A percentile compares a stretch with the other conserved stretches of the same genome.
Evolutionary conservation across 2,888 invertebrate species (phyloP).

Genomic region (Protonemura montana): DNA sequence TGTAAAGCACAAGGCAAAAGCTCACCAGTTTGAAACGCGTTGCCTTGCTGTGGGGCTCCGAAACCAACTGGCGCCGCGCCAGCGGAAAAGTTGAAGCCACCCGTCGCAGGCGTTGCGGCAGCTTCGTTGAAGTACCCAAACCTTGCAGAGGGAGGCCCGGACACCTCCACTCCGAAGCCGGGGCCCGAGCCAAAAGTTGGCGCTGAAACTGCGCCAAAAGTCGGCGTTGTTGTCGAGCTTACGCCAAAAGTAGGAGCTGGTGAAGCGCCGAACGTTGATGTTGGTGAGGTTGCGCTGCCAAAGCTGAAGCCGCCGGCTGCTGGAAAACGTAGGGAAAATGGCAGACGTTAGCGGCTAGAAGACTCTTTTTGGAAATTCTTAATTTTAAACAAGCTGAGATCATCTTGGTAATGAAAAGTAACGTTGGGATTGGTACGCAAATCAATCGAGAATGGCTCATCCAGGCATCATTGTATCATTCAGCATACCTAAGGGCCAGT

Average conservation of each 20-base stretch:
- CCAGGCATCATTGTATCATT: too few relatives aligned
- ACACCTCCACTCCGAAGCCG: too few relatives aligned
- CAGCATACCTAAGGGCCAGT: too few relatives aligned
- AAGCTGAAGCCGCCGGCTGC: not conserved
- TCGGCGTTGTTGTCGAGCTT: not conserved
- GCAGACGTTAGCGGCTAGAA: not conserved
- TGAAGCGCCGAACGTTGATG: not conserved
- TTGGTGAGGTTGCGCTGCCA: not conserved
- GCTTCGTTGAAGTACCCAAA: not conserved
- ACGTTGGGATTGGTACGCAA: too few relatives aligned
- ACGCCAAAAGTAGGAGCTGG: constrained; percentile 10
- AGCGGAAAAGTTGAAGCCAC: constrained; percentile 29
- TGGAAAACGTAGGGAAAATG: not conserved
- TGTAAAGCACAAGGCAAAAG: not conserved
- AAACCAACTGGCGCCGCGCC: not conserved
- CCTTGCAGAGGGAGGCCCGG: too few relatives aligned
- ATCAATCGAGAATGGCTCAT: too few relatives aligned
- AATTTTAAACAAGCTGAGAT: too few relatives aligned
- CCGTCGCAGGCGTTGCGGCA: not conserved
- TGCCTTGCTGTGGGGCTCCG: not conserved
- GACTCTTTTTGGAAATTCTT: not conserved
- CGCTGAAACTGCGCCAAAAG: not conserved
- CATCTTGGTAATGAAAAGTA: too few relatives aligned
- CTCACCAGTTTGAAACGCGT: constrained; percentile 35
- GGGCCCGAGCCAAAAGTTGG: not conserved